Conservation (phyloP, 2,113 vertebrate species). For the Alouatta palliata region DNA sequence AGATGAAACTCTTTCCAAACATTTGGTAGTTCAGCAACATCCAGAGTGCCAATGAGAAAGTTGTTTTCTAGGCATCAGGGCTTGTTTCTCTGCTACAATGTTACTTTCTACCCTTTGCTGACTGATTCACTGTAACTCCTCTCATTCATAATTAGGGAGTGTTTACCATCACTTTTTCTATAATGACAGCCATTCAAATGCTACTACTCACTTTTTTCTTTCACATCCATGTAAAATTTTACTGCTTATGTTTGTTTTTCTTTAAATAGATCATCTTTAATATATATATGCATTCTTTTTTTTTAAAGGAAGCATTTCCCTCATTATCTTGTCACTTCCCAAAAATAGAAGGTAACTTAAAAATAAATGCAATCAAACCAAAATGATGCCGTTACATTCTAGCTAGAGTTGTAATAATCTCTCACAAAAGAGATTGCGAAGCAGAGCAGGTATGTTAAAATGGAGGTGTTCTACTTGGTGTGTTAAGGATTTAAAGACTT, state of each 20-base stretch:
- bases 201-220: neutral
- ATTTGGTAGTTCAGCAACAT: neutral
- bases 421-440: neutral
- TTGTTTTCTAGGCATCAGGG: neutral
- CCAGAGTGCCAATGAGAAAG: neutral
- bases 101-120: neutral
- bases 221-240: neutral
- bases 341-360: neutral
- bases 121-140: neutral
- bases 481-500: neutral
- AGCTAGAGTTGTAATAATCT: neutral
- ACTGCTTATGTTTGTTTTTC: neutral
- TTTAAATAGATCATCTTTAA: neutral
- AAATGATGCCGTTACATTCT: neutral
- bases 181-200: neutral
- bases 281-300: neutral
- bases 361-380: neutral
- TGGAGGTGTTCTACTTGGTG: neutral
- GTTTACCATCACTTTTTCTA: neutral
- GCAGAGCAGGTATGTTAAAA: neutral
- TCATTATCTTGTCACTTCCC: neutral
- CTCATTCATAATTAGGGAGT: neutral
- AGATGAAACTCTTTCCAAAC: conserved; percentile 16
- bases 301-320: neutral
- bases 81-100: neutral